Evolutionary conservation across 2,888 invertebrate species (phyloP), one percentile per base, ranked within the genome.

Genomic region (Amblyteles armatorius): DNA sequence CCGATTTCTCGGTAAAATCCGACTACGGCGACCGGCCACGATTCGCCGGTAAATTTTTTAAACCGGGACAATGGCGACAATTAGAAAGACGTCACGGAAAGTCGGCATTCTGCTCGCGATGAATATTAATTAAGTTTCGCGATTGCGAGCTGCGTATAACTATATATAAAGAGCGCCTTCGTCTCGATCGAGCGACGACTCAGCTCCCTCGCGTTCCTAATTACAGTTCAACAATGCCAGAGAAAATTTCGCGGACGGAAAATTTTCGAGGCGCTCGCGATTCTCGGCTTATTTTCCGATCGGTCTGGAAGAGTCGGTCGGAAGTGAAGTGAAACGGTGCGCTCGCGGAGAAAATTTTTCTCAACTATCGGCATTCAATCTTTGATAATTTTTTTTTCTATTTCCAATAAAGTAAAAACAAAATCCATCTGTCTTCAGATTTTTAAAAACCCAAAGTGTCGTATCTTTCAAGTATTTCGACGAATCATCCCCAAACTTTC

Each of bases 51-150:
- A 74, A 81, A 84, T 78, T 76, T 63, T 77, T 80, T n/a, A 68
- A 81, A 68, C 68, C 72, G 19, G 68, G 13, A 84, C 84, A 82
- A 82, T 84, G 73, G 68, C 48, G 36, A 82, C 78, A 84, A 84
- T 84, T 82, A 84, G 78, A 55, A 81, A 83, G 73, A 81, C 82
- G 78, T 82, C 77, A 84, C 78, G 72, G 73, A 68, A 55, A 84
- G 60, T 74, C 69, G 44, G 73, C n/a, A 29, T 33, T 63, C 40
- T 48, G 63, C 63, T 74, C 74, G 83, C 82, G 87, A 91, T 90
- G 90, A 90, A 91, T 90, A 90, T 91, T 91, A 91, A 91, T 90
- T 89, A 90, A 91, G 86, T 84, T 83, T 76, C 80, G 44, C 65
- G 82, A 86, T 88, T 84, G 86, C 87, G 84, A 86, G 6, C 9